Evolutionary conservation across 1,140 invertebrate species (phyloP).

Genomic region (Zaprionus gabonicus): DNA sequence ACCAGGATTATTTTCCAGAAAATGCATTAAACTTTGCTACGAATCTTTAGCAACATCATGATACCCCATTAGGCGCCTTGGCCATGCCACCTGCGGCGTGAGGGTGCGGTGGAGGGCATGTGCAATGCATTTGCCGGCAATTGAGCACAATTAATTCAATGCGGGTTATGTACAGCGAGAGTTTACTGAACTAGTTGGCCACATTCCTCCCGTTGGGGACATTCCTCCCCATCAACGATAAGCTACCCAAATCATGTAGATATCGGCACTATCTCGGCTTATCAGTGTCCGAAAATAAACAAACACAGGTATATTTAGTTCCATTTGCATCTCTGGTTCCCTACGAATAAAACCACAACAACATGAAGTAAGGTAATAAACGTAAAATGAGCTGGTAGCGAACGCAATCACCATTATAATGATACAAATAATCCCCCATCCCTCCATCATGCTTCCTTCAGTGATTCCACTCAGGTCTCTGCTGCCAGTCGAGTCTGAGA

Average conservation of each 20-base stretch:
- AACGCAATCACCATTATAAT: constrained; percentile 25
- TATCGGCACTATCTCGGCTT: constrained; percentile 25
- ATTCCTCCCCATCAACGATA: neutral
- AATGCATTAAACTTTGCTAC: neutral
- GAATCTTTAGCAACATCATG: neutral
- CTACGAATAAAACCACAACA: constrained; percentile 8
- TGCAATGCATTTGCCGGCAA: neutral
- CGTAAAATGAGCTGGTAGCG: constrained; percentile 44
- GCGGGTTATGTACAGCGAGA: constrained; percentile 6
- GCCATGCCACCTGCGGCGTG: neutral
- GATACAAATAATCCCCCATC: constrained; percentile 6
- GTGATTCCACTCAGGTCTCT: neutral
- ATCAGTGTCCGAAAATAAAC: constrained; percentile 56
- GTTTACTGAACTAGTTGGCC: constrained; percentile 19
- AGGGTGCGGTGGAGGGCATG: neutral
- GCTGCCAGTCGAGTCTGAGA: neutral
- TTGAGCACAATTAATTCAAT: constrained; percentile 52
- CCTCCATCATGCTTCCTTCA: neutral
- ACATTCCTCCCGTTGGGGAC: no score
- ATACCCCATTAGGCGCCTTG: neutral
- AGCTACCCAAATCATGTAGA: constrained; percentile 1
- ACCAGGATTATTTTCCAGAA: neutral
- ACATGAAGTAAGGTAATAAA: constrained; percentile 38
- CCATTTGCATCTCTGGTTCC: neutral
- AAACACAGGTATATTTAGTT: constrained; percentile 45